These are phyloP conservation scores for Cotesia chilonis DNA, from an alignment of 1,140 invertebrate genomes.

Conservation along the genomic window DNA sequence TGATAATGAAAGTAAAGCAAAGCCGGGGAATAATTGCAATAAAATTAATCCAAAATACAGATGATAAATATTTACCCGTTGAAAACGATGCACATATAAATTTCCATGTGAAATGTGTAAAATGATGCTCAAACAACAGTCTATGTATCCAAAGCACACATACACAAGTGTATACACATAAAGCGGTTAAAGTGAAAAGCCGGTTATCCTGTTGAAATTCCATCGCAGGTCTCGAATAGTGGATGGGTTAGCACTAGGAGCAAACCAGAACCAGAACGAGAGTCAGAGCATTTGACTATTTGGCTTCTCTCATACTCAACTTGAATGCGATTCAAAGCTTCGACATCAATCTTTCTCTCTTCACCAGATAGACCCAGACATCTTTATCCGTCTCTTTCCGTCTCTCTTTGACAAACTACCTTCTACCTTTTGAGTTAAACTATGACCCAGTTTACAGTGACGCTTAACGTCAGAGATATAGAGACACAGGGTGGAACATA, in stretches of 20 bases:
- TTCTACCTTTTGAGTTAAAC: constrained; percentile 41
- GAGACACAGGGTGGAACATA: too few relatives aligned
- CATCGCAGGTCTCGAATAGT: constrained; percentile 29
- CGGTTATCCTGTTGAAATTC: constrained; percentile 42
- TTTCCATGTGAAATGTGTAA: not conserved
- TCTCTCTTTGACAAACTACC: not conserved
- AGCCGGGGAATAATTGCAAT: too few relatives aligned
- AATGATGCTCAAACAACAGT: constrained; percentile 7
- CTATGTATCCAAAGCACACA: not conserved
- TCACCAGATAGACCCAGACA: not conserved
- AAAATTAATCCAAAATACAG: too few relatives aligned
- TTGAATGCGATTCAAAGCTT: constrained; percentile 39
- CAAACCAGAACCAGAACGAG: too few relatives aligned
- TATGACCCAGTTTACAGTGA: constrained; percentile 46
- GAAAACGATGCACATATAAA: too few relatives aligned
- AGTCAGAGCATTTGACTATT: constrained; percentile 35
- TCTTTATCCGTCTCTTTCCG: too few relatives aligned
- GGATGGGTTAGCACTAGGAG: too few relatives aligned
- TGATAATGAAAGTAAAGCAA: too few relatives aligned
- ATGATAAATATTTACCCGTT: too few relatives aligned
- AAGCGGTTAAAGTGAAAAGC: constrained; percentile 27
- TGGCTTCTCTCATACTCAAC: constrained; percentile 17
- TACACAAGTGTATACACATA: too few relatives aligned
- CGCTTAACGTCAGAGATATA: constrained; percentile 2
- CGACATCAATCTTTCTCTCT: constrained; percentile 33